Percentiles rank a stretch among this genome's conserved stretches.
Evolutionary conservation across 2,888 invertebrate species (phyloP).

Genomic region (Trissonchulus latispiculum): DNA sequence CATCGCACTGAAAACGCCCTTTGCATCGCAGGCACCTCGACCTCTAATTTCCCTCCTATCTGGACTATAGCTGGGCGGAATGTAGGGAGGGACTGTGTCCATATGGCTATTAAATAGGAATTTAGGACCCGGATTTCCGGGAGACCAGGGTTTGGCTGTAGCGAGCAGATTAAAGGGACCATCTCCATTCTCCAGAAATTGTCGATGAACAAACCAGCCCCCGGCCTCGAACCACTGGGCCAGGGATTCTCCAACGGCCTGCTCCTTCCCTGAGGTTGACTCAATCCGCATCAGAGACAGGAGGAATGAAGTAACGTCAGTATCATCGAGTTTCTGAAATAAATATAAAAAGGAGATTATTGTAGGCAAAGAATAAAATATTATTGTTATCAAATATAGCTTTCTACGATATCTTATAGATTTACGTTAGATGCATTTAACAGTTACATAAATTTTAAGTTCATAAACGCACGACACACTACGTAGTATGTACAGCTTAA

Average conservation of each 20-base stretch:
- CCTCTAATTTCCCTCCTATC: conserved; percentile 33
- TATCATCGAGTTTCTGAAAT: no score
- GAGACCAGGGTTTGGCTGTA: not conserved
- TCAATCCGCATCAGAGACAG: not conserved
- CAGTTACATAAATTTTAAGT: no score
- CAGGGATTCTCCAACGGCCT: not conserved
- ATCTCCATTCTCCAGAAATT: not conserved
- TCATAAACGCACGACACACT: no score
- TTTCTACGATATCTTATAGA: no score
- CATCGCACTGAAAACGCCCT: conserved; percentile 38
- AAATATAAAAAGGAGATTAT: no score
- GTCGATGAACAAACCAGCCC: conserved; percentile 3
- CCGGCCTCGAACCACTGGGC: not conserved
- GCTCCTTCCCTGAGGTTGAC: not conserved
- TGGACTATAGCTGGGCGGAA: conserved; percentile 31
- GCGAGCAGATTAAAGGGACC: conserved; percentile 1
- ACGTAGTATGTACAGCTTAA: no score
- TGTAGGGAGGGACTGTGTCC: conserved; percentile 40
- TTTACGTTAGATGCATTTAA: no score
- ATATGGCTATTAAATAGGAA: conserved; percentile 38
- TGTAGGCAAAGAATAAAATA: no score
- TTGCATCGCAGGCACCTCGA: conserved; percentile 38
- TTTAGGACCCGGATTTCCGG: conserved; percentile 22
- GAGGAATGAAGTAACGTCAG: no score
- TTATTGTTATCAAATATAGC: no score